Base-by-base conservation (phyloP, 2,888 invertebrate genomes). In the Amphipoea oculea region DNA sequence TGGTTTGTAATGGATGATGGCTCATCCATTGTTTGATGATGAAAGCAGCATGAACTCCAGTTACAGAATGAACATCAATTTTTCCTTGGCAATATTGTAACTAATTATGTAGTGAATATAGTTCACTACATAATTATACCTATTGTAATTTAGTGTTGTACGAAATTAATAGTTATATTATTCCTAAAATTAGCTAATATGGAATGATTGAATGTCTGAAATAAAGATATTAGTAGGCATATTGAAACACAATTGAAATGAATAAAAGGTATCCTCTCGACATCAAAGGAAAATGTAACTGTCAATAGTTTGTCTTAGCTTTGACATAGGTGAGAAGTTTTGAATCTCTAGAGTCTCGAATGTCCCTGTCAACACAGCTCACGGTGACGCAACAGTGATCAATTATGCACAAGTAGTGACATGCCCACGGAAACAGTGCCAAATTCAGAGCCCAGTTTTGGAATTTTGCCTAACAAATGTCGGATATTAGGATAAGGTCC, bases 391-490 rank as follows among this genome's bases (percentile, higher is more conserved):
- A 36, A 29, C 62, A 12, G 2, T 71, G 70, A 71, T 82, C 74
- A 67, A 80, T 80, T 63, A 84, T 80, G 80, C 67, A 60, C 57
- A 51, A 45, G 54, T 68, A 62, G 23, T 83, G 78, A 82, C 70
- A 80, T 57, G 11, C 48, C 45, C 54, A 17, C 62, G 62, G 62
- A 80, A 57, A 60, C 73, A 36, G 48, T 80, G 83, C 83, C 83
- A 83, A 83, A 69, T 67, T 29, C 63, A 20, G 36, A 12, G 45
- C 36, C 1, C 65, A 14, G 23, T 73, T 65, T 81, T 83, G 83
- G 83, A 83, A 65, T 72, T 68, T 85, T 76, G 81, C 85, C 83
- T 65, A 75, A 75, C 63, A 75, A 83, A 73, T 79, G 84, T 65
- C 63, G 68, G 60, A 69, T 81, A 71, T 84, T 73, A 81, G 83